Percentiles rank a stretch among this genome's conserved stretches.
Conservation (phyloP, 2,888 invertebrate species). For the Mythimna vitellina region DNA sequence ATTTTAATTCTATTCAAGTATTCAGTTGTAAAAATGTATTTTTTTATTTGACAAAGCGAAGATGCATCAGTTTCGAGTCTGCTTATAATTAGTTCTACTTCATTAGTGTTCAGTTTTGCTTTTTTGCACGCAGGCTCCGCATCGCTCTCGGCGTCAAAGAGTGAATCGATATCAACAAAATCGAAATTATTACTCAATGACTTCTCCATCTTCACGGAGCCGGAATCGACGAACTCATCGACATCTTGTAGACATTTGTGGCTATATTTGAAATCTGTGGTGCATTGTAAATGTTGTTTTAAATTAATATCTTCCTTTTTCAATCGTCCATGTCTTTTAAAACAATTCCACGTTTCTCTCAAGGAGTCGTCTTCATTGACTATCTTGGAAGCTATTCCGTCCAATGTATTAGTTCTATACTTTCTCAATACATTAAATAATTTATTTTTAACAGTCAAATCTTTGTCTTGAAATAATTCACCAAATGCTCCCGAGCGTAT, state of each 20-base stretch:
- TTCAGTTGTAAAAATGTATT: constrained; percentile 70
- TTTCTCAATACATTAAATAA: constrained; percentile 64
- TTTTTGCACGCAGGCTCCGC: constrained; percentile 79
- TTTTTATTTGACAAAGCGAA: constrained; percentile 72
- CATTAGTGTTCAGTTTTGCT: constrained; percentile 72
- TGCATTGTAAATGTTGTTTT: constrained; percentile 60
- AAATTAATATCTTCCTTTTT: constrained; percentile 36
- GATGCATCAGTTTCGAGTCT: constrained; percentile 76
- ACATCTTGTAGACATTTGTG: constrained; percentile 75
- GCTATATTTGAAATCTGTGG: constrained; percentile 58
- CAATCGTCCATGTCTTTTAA: constrained; percentile 48
- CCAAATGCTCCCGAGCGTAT: constrained; percentile 67
- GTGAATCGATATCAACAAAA: constrained; percentile 77
- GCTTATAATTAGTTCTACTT: constrained; percentile 72
- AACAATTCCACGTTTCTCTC: constrained; percentile 65
- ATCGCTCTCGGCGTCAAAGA: constrained; percentile 75
- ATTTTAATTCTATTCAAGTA: constrained; percentile 73
- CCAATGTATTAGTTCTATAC: constrained; percentile 60
- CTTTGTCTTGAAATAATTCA: constrained; percentile 66
- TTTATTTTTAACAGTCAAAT: constrained; percentile 66
- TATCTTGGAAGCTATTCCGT: constrained; percentile 64
- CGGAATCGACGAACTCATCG: constrained; percentile 22
- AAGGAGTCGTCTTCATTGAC: constrained; percentile 65
- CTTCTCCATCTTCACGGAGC: constrained; percentile 43
- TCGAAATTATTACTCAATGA: constrained; percentile 77